phyloP scores from a whole-genome alignment of 2,888 invertebrate species.

The Petrolisthes manimaculis region DNA sequence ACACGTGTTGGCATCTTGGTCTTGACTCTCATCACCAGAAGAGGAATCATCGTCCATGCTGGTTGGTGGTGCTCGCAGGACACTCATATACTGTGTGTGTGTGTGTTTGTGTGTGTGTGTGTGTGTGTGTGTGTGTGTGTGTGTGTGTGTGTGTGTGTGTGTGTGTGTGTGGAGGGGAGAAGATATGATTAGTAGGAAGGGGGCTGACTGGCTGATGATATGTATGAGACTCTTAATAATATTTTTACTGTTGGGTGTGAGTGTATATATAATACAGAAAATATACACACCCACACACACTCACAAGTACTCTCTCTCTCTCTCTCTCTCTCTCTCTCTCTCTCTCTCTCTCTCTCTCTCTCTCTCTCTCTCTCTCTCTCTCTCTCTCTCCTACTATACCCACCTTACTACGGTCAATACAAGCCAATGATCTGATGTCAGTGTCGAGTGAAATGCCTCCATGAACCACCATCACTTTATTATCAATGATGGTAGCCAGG shows the following conservation, averaged over 20 bases:
- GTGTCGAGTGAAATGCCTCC: conserved; percentile 93
- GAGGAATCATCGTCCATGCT: conserved; percentile 75
- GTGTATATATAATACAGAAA: no score
- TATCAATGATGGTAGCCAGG: conserved; percentile 89
- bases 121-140: conserved; percentile 18
- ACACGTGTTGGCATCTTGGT: conserved; percentile 14
- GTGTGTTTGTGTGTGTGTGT: no score
- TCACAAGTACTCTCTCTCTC: background rate
- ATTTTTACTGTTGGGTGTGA: background rate
- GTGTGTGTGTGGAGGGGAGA: conserved; percentile 17
- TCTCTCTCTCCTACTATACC: conserved; percentile 59
- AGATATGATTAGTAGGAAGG: no score
- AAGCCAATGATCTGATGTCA: conserved; percentile 83
- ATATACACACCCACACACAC: conserved; percentile 34
- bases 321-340: background rate
- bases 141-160: conserved; percentile 21
- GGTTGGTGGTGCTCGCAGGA: conserved; percentile 84
- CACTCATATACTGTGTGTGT: conserved; percentile 88
- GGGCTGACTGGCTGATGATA: no score
- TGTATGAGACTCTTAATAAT: no score
- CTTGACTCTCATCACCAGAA: conserved; percentile 73
- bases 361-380: background rate
- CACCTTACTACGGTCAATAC: conserved; percentile 88
- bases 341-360: background rate
- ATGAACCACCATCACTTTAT: conserved; percentile 89